A percentile compares a stretch with the other conserved stretches of the same genome.
Conservation (phyloP, 1,140 invertebrate species). For the Melitaea cinxia region DNA sequence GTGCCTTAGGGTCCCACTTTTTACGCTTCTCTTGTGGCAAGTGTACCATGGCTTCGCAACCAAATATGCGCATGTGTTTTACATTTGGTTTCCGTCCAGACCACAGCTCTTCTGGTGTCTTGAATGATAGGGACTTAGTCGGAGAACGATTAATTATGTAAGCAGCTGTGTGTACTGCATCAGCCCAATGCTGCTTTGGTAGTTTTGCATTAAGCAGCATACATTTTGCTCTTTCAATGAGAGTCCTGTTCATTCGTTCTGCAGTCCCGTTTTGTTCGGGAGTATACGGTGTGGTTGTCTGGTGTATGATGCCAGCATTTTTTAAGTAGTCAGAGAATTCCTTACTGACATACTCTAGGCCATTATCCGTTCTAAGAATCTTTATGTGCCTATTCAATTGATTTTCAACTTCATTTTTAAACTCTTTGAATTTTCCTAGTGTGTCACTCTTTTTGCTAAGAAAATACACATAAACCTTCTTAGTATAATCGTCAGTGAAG, state of each 20-base stretch:
- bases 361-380: not conserved
- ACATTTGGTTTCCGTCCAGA: not conserved
- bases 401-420: too few relatives aligned
- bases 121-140: not conserved
- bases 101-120: slow-evolving; percentile 13
- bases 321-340: not conserved
- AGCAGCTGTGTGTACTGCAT: not conserved
- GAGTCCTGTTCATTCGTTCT: not conserved
- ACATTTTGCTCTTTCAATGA: not conserved
- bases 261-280: not conserved
- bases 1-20: slow-evolving; percentile 43
- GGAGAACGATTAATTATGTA: not conserved
- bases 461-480: too few relatives aligned
- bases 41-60: slow-evolving; percentile 36
- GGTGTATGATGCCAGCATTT: not conserved
- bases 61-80: slow-evolving; percentile 39
- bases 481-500: too few relatives aligned
- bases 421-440: too few relatives aligned
- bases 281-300: not conserved
- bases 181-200: not conserved
- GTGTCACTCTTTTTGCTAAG: too few relatives aligned
- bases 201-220: not conserved
- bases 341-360: not conserved
- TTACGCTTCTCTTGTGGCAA: slow-evolving; percentile 38
- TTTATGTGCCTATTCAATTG: not conserved